A percentile compares a stretch with the other conserved stretches of the same genome.
Conservation (phyloP, 2,113 vertebrate genomes). For the Callionymus lyra region DNA sequence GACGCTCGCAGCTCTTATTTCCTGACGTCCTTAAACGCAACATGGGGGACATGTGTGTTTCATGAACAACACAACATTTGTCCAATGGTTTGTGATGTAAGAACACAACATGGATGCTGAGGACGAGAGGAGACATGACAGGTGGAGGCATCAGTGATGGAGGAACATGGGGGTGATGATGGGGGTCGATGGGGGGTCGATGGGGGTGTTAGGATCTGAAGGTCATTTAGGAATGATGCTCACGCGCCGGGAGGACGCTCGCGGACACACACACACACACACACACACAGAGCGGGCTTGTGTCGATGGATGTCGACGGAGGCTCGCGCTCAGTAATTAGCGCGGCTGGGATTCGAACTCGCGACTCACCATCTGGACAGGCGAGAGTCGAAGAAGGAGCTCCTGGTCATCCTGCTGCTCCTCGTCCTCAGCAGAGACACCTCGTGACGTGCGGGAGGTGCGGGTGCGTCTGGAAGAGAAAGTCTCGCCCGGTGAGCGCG, state of each 20-base stretch:
- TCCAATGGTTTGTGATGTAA: constrained; percentile 56
- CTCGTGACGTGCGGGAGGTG: constrained; percentile 15
- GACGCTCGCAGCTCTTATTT: too few species aligned
- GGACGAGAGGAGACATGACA: constrained; percentile 29
- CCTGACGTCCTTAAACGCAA: too few species aligned
- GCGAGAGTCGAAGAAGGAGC: constrained; percentile 48
- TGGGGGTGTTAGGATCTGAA: background rate
- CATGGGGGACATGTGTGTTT: too few species aligned
- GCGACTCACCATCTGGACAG: constrained; percentile 61
- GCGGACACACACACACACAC: too few species aligned
- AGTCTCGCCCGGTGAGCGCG: background rate
- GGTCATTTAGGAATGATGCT: background rate
- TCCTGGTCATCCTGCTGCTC: constrained; percentile 53
- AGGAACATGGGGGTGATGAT: too few species aligned
- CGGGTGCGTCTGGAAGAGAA: too few species aligned
- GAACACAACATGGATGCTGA: constrained; percentile 33
- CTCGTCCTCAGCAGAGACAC: constrained; percentile 25
- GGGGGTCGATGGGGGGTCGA: too few species aligned
- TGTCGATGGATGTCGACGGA: background rate
- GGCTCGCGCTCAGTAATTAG: background rate
- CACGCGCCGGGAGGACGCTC: background rate
- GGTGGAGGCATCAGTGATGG: too few species aligned
- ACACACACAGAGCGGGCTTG: background rate
- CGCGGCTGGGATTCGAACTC: too few species aligned
- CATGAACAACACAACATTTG: background rate